Evolutionary conservation across 2,797 vertebrate species (phyloP).

Genomic region (Chaetophractus vellerosus): DNA sequence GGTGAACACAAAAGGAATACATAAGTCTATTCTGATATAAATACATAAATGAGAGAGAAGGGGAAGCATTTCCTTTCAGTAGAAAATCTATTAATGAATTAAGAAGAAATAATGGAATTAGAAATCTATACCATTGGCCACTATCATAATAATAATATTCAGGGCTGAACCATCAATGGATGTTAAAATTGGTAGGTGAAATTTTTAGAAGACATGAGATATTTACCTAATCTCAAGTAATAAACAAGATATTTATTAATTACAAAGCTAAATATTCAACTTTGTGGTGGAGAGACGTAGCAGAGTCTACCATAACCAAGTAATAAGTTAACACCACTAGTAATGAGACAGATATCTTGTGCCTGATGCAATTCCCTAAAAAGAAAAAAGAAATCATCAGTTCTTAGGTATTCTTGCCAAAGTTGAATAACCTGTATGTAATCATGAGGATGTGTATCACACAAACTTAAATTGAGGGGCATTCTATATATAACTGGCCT

Average conservation of each 20-base stretch:
- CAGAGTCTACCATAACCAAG: not conserved
- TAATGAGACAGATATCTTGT: not conserved
- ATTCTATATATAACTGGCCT: conserved; percentile 29
- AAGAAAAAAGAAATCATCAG: not conserved
- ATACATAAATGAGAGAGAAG: not conserved
- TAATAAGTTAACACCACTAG: conserved; percentile 28
- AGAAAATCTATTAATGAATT: conserved; percentile 30
- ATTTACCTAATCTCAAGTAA: not conserved
- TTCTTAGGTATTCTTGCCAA: not conserved
- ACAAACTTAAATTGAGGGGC: not conserved
- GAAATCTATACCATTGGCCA: not conserved
- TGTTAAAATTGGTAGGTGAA: not conserved
- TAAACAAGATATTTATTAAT: not conserved
- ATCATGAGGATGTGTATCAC: conserved; percentile 23
- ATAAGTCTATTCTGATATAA: not conserved
- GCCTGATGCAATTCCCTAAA: not conserved
- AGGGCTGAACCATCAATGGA: not conserved
- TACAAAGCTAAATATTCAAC: conserved; percentile 23
- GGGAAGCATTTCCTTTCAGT: not conserved
- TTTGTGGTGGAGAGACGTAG: not conserved
- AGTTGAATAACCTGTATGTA: not conserved
- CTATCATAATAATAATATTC: not conserved
- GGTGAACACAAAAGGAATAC: not conserved
- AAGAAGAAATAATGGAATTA: not conserved
- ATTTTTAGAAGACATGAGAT: not conserved